Conservation (phyloP, 1,140 invertebrate species). For the Plutomurus gul region DNA sequence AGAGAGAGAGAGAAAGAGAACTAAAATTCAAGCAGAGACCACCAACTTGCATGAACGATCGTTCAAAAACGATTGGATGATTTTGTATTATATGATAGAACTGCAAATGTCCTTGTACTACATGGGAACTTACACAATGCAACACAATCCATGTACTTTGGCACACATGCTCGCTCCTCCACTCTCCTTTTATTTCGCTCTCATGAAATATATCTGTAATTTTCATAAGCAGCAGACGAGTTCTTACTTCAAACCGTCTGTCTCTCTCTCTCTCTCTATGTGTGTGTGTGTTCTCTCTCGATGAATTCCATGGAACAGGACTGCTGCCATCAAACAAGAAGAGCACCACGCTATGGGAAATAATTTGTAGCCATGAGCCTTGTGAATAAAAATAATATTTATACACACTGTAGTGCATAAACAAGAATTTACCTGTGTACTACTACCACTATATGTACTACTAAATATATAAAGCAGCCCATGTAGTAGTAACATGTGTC, state of each 20-base stretch:
- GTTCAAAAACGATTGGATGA: slow-evolving; percentile 1
- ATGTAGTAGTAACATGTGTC: too few species aligned
- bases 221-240: neutral
- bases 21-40: neutral
- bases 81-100: neutral
- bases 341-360: too few species aligned
- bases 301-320: too few species aligned
- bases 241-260: neutral
- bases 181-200: neutral
- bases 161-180: neutral
- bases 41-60: neutral
- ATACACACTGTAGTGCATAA: too few species aligned
- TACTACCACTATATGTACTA: too few species aligned
- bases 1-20: neutral
- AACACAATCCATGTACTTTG: neutral
- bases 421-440: too few species aligned
- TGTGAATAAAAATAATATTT: too few species aligned
- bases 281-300: too few species aligned
- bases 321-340: neutral
- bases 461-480: too few species aligned
- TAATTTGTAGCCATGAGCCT: neutral
- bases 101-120: slow-evolving; percentile 10
- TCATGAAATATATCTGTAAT: neutral
- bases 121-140: neutral
- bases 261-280: neutral